Percentiles rank a stretch among this genome's conserved stretches.
Conservation (phyloP, 2,797 vertebrate species). For the Darevskia mixta region DNA sequence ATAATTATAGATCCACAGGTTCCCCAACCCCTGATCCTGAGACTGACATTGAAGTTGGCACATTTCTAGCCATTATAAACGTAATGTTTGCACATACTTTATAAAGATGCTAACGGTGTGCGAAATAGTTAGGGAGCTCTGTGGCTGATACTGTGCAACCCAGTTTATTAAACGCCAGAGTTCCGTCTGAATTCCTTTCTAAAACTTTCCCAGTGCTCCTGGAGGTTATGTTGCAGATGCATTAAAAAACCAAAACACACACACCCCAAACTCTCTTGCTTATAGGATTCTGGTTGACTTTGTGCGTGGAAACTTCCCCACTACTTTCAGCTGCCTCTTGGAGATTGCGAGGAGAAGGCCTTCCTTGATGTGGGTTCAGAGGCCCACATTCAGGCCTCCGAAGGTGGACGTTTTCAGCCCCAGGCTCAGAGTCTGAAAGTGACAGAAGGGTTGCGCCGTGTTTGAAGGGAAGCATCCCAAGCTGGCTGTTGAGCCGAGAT, state of each 20-base stretch:
- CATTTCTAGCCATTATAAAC: background rate
- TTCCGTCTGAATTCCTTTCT: background rate
- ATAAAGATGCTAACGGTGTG: no score
- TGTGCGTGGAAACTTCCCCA: background rate
- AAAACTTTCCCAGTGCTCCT: background rate
- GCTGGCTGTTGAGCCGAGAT: background rate
- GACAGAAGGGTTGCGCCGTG: no score
- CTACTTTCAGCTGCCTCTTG: background rate
- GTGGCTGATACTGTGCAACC: background rate
- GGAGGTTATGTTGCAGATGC: background rate
- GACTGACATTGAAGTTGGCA: background rate
- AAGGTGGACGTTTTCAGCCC: background rate
- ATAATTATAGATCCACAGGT: no score
- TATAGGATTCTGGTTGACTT: background rate
- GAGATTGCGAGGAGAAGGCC: background rate
- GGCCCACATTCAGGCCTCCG: background rate
- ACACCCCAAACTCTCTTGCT: no score
- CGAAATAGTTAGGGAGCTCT: background rate
- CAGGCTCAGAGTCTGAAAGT: background rate
- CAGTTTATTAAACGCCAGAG: background rate
- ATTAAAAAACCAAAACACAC: background rate
- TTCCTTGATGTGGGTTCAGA: background rate
- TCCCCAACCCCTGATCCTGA: background rate
- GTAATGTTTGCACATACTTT: background rate
- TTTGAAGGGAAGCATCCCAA: background rate